Evolutionary conservation across 1,140 invertebrate genomes (phyloP).

Genomic region (Frieseomelitta varia): DNA sequence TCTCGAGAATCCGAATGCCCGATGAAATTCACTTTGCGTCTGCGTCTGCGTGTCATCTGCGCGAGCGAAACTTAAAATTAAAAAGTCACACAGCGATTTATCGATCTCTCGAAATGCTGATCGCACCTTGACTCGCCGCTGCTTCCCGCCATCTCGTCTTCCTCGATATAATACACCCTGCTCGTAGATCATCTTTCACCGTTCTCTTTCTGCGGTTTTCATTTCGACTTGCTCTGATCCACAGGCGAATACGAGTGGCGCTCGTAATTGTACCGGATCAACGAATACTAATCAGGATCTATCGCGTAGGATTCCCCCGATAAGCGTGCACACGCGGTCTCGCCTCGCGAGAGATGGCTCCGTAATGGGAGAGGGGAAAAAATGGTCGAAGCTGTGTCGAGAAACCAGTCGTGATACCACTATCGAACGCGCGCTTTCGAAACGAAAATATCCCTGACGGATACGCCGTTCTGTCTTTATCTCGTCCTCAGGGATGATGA

Average conservation of each 20-base stretch:
- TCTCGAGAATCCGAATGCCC: background rate
- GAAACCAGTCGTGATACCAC: background rate
- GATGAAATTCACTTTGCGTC: background rate
- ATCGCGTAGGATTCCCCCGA: slow-evolving; percentile 1
- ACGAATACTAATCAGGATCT: slow-evolving; percentile 2
- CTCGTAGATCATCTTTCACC: slow-evolving; percentile 41
- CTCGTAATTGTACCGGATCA: slow-evolving; percentile 22
- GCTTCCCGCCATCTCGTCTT: slow-evolving; percentile 39
- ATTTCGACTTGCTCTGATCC: slow-evolving; percentile 10
- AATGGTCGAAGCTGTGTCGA: background rate
- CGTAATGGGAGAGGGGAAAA: too few relatives aligned
- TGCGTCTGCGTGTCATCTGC: background rate
- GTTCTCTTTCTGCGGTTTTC: slow-evolving; percentile 29
- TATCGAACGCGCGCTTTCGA: slow-evolving; percentile 8
- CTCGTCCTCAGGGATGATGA: background rate
- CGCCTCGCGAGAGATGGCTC: background rate
- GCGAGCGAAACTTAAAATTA: too few relatives aligned
- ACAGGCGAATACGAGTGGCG: background rate
- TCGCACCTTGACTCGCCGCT: background rate
- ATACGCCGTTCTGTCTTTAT: background rate
- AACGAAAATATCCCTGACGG: background rate
- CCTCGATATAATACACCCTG: slow-evolving; percentile 31
- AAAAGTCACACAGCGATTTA: slow-evolving; percentile 12
- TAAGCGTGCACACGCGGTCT: background rate
- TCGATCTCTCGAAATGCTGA: slow-evolving; percentile 10